phyloP scores from a whole-genome alignment of 1,140 invertebrate species.

The Mya arenaria region DNA sequence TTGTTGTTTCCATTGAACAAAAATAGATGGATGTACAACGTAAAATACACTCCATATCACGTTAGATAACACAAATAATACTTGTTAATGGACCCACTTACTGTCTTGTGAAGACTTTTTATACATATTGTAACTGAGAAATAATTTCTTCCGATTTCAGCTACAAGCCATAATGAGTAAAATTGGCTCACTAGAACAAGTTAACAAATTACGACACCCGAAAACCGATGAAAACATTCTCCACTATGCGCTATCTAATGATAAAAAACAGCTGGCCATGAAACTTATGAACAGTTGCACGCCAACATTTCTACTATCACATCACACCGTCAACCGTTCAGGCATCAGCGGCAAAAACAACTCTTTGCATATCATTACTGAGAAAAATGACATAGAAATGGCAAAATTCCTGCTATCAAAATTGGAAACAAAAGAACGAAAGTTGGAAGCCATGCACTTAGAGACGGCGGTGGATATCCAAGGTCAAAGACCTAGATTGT shows the following conservation, averaged over 20 bases:
- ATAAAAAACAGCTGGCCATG: constrained; percentile 42
- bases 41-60: too few relatives aligned
- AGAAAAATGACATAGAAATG: constrained; percentile 63
- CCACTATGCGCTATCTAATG: constrained; percentile 63
- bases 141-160: too few relatives aligned
- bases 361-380: constrained; percentile 68
- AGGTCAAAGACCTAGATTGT: constrained; percentile 75
- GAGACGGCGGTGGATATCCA: constrained; percentile 72
- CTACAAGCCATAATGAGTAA: background rate
- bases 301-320: constrained; percentile 50
- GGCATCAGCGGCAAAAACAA: constrained; percentile 63
- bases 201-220: constrained; percentile 35
- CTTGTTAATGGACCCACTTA: too few relatives aligned
- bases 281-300: constrained; percentile 57
- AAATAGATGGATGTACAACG: too few relatives aligned
- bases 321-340: constrained; percentile 57
- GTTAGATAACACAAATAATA: too few relatives aligned
- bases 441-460: constrained; percentile 56
- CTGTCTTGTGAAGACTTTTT: background rate
- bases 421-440: constrained; percentile 38
- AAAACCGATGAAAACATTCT: constrained; percentile 64
- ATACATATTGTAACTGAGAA: background rate
- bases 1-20: too few relatives aligned
- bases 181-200: background rate
- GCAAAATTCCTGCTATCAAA: constrained; percentile 63